Evolutionary conservation across 1,140 invertebrate species (phyloP).

Genomic region (Orius insidiosus): DNA sequence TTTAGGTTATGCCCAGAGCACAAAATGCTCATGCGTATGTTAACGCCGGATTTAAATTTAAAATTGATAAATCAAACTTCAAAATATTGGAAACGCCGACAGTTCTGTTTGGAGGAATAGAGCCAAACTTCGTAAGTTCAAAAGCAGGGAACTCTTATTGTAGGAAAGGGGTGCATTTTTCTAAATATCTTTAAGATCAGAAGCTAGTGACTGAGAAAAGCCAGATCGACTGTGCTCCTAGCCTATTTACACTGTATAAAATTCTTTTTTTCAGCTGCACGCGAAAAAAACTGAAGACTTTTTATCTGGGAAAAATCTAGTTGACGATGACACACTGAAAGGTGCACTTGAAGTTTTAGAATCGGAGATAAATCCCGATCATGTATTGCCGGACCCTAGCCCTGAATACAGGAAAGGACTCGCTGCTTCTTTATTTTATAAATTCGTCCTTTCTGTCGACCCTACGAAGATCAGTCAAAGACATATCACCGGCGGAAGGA

Average conservation of each 20-base stretch:
- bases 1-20: constrained; percentile 27
- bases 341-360: constrained; percentile 36
- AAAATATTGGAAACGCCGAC: constrained; percentile 13
- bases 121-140: constrained; percentile 38
- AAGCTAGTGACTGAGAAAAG: too few species aligned
- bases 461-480: constrained; percentile 3
- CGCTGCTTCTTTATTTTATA: constrained; percentile 29
- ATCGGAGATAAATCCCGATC: constrained; percentile 43
- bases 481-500: constrained; percentile 11
- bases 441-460: constrained; percentile 15
- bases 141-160: too few species aligned
- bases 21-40: constrained; percentile 70
- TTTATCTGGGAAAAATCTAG: constrained; percentile 35
- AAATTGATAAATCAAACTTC: constrained; percentile 28
- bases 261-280: constrained; percentile 30
- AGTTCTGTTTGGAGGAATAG: constrained; percentile 43
- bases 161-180: too few species aligned
- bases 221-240: too few species aligned
- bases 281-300: constrained; percentile 45
- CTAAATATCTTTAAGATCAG: too few species aligned
- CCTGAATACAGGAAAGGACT: constrained; percentile 37
- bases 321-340: constrained; percentile 32
- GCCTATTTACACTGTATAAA: too few species aligned
- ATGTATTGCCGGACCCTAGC: constrained; percentile 40
- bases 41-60: constrained; percentile 43